phyloP scores from a whole-genome alignment of 92 coral and sea anemone species.

The Actinostola sp. region DNA sequence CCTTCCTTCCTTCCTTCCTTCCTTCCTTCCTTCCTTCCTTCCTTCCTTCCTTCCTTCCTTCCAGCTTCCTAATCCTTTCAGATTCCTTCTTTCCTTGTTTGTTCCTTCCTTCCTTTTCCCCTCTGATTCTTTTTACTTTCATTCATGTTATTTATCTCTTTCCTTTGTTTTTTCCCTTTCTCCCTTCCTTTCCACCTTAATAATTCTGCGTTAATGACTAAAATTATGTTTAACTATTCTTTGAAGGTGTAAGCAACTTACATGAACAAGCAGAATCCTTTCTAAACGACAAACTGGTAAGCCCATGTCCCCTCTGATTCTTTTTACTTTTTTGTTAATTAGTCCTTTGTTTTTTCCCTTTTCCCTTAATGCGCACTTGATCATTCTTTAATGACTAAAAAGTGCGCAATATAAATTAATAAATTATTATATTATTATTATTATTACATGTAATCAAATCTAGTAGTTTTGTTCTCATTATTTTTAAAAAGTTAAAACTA shows the following conservation, averaged over 20 bases:
- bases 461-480: background rate
- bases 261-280: conserved; percentile 94
- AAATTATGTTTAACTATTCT: background rate
- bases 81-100: no score
- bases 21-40: background rate
- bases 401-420: no score
- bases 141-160: no score
- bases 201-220: no score
- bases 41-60: background rate
- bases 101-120: no score
- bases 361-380: no score
- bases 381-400: no score
- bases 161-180: no score
- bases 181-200: no score
- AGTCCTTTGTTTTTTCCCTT: background rate
- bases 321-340: background rate
- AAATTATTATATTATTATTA: no score
- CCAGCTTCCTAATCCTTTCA: background rate
- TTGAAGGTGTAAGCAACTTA: conserved; percentile 80
- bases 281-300: conserved; percentile 85
- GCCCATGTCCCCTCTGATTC: background rate
- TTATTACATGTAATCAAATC: no score
- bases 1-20: background rate
- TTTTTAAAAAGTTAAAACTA: background rate
- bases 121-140: no score